Conservation (phyloP, 2,113 vertebrate genomes). For the Calcarius ornatus region DNA sequence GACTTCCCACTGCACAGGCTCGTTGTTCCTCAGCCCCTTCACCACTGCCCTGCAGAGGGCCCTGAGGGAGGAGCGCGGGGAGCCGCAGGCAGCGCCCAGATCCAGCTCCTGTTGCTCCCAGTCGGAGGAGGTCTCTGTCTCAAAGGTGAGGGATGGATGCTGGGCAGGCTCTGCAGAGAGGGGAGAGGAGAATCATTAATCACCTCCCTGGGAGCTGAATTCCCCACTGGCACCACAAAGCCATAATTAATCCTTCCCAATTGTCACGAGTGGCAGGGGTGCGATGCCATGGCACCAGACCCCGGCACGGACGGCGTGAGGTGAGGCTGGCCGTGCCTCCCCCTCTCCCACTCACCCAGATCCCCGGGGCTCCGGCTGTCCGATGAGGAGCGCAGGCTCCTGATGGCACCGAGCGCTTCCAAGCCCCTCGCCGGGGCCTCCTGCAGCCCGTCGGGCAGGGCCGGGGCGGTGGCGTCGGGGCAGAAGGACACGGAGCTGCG, state of each 20-base stretch:
- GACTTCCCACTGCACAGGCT: constrained; percentile 87
- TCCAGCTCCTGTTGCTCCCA: constrained; percentile 34
- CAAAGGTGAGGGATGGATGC: constrained; percentile 74
- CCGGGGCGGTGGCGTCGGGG: background rate
- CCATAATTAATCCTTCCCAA: background rate
- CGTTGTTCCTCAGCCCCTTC: constrained; percentile 80
- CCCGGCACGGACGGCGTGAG: fast-evolving
- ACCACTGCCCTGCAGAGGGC: constrained; percentile 84
- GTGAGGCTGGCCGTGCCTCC: fast-evolving
- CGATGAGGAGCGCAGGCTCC: constrained; percentile 66
- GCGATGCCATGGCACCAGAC: fast-evolving
- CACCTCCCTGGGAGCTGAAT: background rate
- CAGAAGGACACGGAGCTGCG: constrained; percentile 57
- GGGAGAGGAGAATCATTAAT: background rate
- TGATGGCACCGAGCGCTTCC: background rate
- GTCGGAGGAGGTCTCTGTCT: constrained; percentile 44
- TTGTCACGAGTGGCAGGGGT: background rate
- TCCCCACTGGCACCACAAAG: background rate
- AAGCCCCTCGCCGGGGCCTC: background rate
- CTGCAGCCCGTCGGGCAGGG: background rate
- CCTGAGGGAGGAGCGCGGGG: background rate
- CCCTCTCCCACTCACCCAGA: constrained; percentile 64
- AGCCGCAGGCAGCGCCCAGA: background rate
- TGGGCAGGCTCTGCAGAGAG: constrained; percentile 62
- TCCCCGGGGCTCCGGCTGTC: constrained; percentile 83